Evolutionary conservation across 2,113 vertebrate genomes (phyloP).

Genomic region (Actenoides lindsayi): DNA sequence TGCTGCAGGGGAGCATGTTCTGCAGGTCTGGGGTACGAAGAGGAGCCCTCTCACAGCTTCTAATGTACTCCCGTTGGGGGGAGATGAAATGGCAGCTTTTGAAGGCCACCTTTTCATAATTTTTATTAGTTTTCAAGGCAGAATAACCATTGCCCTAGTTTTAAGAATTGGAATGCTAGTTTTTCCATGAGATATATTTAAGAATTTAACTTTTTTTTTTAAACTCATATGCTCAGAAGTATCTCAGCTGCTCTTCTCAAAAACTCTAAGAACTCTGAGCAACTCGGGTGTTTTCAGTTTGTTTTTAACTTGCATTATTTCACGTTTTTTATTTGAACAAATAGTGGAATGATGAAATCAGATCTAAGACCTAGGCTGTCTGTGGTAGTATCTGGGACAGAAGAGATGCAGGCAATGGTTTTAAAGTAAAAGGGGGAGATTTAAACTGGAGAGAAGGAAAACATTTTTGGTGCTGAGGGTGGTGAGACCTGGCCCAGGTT

Average conservation of each 20-base stretch:
- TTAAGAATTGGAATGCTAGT: neutral
- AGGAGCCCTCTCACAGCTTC: neutral
- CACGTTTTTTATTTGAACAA: neutral
- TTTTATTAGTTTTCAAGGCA: neutral
- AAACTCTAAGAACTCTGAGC: neutral
- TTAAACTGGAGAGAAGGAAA: too few species aligned
- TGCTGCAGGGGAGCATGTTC: neutral
- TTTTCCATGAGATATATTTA: neutral
- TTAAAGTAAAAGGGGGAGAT: too few species aligned
- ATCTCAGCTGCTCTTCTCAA: neutral
- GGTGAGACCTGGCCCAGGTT: too few species aligned
- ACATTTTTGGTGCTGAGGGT: too few species aligned
- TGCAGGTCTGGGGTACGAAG: neutral
- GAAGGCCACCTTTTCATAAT: neutral
- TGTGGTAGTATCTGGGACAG: neutral
- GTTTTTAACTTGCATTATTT: neutral
- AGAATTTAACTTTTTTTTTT: neutral
- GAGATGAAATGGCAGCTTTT: neutral
- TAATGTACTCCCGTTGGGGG: neutral
- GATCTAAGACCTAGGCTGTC: neutral
- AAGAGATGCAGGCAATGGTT: neutral
- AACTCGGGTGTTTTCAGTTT: neutral
- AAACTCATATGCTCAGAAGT: neutral
- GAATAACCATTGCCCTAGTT: neutral
- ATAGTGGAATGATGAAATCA: neutral